These are phyloP conservation scores for Chelonoidis abingdonii DNA, from an alignment of 2,113 vertebrate species.

Conservation along the genomic window DNA sequence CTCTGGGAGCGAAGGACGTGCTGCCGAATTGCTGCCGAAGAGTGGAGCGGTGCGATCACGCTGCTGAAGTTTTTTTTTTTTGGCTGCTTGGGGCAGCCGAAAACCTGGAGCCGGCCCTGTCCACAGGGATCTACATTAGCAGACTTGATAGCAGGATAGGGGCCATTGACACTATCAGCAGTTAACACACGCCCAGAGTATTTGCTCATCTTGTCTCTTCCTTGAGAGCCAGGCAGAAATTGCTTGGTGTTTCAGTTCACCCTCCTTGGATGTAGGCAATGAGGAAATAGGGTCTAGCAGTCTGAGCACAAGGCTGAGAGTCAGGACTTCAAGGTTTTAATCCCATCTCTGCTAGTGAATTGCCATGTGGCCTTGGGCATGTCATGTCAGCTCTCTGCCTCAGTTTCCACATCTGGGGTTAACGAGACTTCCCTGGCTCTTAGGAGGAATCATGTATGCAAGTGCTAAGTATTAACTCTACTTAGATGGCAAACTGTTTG, in stretches of 20 bases:
- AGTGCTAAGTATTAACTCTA: neutral
- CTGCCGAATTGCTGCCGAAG: too few species aligned
- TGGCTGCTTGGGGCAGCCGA: too few species aligned
- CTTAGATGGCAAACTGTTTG: neutral
- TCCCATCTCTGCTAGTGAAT: neutral
- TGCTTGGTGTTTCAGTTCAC: neutral
- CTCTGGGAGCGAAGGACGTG: too few species aligned
- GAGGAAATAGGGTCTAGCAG: neutral
- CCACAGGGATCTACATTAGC: neutral
- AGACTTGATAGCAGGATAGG: accelerated
- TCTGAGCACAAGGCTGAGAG: neutral
- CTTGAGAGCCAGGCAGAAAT: neutral
- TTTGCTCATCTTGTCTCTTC: neutral
- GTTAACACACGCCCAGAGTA: neutral
- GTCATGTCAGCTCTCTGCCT: neutral
- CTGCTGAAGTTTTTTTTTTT: too few species aligned
- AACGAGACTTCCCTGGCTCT: neutral
- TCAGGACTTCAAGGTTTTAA: neutral
- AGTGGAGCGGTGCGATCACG: too few species aligned
- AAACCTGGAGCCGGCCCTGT: too few species aligned
- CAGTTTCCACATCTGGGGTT: neutral
- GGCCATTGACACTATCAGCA: neutral
- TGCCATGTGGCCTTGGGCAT: neutral
- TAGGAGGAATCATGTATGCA: neutral
- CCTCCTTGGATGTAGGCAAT: neutral